These are phyloP conservation scores for Emmelina monodactyla DNA, from an alignment of 2,888 invertebrate species.

Conservation along the genomic window DNA sequence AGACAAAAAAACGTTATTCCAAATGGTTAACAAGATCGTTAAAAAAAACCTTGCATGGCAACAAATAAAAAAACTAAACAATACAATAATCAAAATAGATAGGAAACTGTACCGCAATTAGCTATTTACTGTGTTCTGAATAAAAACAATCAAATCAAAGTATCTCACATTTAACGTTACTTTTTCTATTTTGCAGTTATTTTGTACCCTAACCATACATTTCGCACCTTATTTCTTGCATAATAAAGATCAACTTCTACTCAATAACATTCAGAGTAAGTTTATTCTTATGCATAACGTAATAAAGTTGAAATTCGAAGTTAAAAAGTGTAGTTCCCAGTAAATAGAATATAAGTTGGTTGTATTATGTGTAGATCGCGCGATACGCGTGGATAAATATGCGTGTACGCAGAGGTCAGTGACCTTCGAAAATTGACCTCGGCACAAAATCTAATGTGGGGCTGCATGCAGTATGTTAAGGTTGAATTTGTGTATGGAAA, in stretches of 20 bases:
- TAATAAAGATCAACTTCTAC: too few relatives aligned
- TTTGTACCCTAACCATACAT: background rate
- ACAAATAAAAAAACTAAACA: too few relatives aligned
- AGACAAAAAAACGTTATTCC: too few relatives aligned
- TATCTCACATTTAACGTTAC: background rate
- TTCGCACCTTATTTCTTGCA: too few relatives aligned
- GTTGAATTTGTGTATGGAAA: too few relatives aligned
- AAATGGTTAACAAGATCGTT: too few relatives aligned
- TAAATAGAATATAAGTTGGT: slow-evolving; percentile 13
- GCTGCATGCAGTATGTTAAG: too few relatives aligned
- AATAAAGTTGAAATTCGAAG: slow-evolving; percentile 19
- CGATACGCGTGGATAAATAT: slow-evolving; percentile 38
- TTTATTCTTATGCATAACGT: background rate
- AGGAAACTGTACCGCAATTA: slow-evolving; percentile 27
- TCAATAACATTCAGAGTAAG: too few relatives aligned
- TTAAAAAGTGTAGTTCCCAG: background rate
- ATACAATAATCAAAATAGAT: too few relatives aligned
- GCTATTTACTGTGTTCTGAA: slow-evolving; percentile 50
- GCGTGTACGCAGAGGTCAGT: slow-evolving; percentile 20
- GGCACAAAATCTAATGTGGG: background rate
- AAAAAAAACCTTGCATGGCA: too few relatives aligned
- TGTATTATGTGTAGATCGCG: slow-evolving; percentile 25
- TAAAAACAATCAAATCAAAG: slow-evolving; percentile 50
- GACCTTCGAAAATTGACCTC: slow-evolving; percentile 22
- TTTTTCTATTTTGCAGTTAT: too few relatives aligned